Evolutionary conservation across 2,113 vertebrate species (phyloP), one percentile per base, ranked within the genome.

Genomic region (Circaetus cinerascens): DNA sequence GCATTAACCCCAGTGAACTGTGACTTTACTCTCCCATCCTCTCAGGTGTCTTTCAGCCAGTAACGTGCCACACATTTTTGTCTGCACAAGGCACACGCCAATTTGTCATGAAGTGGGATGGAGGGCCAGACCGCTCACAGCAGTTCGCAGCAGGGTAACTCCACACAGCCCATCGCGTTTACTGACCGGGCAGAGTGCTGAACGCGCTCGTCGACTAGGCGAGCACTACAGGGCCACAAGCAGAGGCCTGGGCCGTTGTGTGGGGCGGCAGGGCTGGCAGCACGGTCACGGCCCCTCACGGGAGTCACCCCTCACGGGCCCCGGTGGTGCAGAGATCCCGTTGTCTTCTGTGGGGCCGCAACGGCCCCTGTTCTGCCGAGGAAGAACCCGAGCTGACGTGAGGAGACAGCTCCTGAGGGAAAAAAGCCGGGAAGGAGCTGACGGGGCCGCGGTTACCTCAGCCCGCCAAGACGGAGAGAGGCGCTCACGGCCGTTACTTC

Each of bases 21-120:
- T 29, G 27, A 11, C 59, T 36, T 57, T 3, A 10, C 40, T 25
- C 48, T 26, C 15, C 68, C 15, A 26, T 9, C 27, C 50, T 30
- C 48, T 38, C 32, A 1, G 3, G 1, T 1, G 2, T 9, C 34
- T 25, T 5, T 43, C 38, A 27, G n/a, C 11, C 60, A 9, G 11
- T 2, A 12, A 11, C 1, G 15, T 11, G 14, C 18, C 34, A 9
- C 7, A n/a, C 16, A 0, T 2, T 3, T 18, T 2, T 2, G 7
- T 51, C 17, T 3, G 41, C 16, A 1, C n/a, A 5, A 17, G n/a
- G 5, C 38, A 34, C 27, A 3, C 1, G 1, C 40, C 27, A 0
- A 4, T 5, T 2, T 16, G n/a, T 2, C 4, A 2, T 7, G 1
- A 2, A 16, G 29, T 0, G 19, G 41, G 50, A 9, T 0, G 17